These are phyloP conservation scores for Hemibagrus guttatus DNA, from an alignment of 2,797 vertebrate species.

Conservation along the genomic window DNA sequence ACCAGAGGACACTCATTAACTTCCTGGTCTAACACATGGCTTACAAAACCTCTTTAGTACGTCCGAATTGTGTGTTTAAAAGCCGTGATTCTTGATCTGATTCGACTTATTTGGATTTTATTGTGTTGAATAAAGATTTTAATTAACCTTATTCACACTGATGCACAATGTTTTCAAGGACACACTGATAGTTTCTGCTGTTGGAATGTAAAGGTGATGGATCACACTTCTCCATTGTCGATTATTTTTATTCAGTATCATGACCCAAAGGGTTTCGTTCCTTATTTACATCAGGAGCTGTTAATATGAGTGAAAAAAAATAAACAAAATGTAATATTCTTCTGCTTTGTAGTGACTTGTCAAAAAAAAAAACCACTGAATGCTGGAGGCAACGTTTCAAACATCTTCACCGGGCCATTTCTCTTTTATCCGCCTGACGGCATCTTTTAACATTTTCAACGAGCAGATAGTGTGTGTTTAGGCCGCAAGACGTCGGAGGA, in stretches of 20 bases:
- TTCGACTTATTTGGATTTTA: background rate
- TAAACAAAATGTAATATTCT: background rate
- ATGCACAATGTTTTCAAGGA: background rate
- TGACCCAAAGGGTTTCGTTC: background rate
- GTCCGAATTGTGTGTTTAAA: background rate
- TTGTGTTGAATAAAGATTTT: background rate
- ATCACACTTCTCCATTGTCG: background rate
- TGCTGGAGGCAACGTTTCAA: constrained; percentile 1
- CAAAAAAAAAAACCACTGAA: background rate
- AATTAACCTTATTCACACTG: background rate
- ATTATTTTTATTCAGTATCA: background rate
- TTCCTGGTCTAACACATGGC: background rate
- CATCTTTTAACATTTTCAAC: constrained; percentile 34
- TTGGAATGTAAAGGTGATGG: background rate
- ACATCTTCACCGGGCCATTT: constrained; percentile 12
- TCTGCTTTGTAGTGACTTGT: constrained; percentile 6
- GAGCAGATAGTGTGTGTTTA: background rate
- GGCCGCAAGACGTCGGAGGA: background rate
- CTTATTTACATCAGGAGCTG: background rate
- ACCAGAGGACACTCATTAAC: background rate
- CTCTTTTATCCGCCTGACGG: constrained; percentile 32
- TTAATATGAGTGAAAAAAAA: constrained; percentile 31
- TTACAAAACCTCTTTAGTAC: background rate
- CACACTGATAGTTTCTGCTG: background rate
- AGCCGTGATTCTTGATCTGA: background rate